phyloP scores from a whole-genome alignment of 35 echinoderm and acorn worm species.

The Heliocidaris erythrogramma region DNA sequence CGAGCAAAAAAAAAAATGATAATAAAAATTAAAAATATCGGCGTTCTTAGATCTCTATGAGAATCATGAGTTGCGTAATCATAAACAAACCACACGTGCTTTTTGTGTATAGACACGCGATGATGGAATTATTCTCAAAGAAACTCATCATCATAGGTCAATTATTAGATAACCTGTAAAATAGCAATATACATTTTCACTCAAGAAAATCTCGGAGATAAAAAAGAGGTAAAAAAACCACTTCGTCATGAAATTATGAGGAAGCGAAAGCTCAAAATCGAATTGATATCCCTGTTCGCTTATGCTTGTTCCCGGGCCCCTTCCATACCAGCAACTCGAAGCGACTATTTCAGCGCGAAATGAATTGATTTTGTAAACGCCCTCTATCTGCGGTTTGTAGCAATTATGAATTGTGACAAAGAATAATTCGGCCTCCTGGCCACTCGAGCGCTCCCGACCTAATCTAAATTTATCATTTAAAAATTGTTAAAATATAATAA shows the following conservation, averaged over 20 bases:
- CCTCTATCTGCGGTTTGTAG: not conserved
- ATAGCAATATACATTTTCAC: not conserved
- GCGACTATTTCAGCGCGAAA: not conserved
- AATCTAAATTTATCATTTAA: no score
- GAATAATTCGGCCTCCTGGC: no score
- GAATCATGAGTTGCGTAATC: not conserved
- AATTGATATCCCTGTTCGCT: not conserved
- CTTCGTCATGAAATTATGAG: not conserved
- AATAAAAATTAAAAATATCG: no score
- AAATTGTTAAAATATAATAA: no score
- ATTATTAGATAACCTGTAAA: not conserved
- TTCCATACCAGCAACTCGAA: not conserved
- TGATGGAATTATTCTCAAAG: not conserved
- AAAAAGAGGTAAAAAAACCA: not conserved
- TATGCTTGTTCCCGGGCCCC: not conserved
- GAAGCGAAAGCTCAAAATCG: not conserved
- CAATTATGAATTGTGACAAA: not conserved
- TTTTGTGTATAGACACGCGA: not conserved
- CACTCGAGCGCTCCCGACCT: no score
- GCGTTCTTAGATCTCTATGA: no score
- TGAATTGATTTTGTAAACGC: not conserved
- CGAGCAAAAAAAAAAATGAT: no score
- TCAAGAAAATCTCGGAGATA: not conserved
- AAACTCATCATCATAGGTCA: not conserved
- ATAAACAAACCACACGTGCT: conserved; percentile 1